Base-by-base conservation (phyloP, 1,140 invertebrate genomes). In the Lepidotrigona ventralis region DNA sequence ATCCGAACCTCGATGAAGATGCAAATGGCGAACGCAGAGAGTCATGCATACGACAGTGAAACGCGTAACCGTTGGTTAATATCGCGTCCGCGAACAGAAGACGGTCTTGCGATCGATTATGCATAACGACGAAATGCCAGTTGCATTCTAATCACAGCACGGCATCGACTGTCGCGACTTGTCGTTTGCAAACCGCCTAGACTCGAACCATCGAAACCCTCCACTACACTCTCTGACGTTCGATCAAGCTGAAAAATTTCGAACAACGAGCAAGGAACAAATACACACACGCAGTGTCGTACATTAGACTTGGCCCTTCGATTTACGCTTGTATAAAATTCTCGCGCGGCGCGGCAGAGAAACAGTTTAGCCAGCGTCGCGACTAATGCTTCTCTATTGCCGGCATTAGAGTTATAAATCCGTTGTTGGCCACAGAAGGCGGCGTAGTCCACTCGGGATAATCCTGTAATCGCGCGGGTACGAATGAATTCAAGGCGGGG, bases 321-420 rank as follows among this genome's bases (percentile, higher is more conserved):
- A n/a, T n/a, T 54, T 23, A 17, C 39, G 54, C 73, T 70, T 85
- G 85, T 83, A 85, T 85, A 85, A 88, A 87, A 87, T 84, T 78
- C 53, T 78, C 87, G 83, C 78, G 85, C 78, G 79, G 21, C 33
- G 66, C 6, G 63, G 64, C 63, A 66, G 46, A 85, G 64, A 69
- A 33, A 46, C n/a, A 80, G 51, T 78, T 83, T 73, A 85, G 77
- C 71, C 39, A n/a, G 19, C 26, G 56, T 23, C 64, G 54, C 26
- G 78, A 33, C 39, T 83, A 89, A 86, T 86, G 70, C 84, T 86
- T 81, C 78, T 80, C 79, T 86, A 86, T 78, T 79, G 74, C 78
- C 74, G 46, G 74, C 74, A 86, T 84, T 85, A 77, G 79, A 84
- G 78, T 86, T 88, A 88, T 88, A 88, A 89, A 89, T 89, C 74